These are phyloP conservation scores for Salvelinus namaycush DNA, from an alignment of 2,113 vertebrate species.

Conservation along the genomic window DNA sequence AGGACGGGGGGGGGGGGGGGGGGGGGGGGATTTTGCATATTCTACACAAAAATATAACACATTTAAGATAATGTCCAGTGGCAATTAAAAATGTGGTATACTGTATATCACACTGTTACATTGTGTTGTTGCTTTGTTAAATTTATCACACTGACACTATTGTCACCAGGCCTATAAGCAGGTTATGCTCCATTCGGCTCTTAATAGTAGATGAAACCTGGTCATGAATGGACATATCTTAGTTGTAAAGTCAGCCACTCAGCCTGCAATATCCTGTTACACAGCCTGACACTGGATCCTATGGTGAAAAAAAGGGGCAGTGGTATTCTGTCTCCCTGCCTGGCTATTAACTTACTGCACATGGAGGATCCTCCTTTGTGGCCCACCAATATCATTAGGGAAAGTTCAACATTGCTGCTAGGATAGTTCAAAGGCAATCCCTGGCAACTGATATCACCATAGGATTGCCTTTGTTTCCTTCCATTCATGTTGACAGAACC, in stretches of 20 bases:
- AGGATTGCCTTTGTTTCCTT: slow-evolving; percentile 52
- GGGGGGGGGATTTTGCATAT: not conserved
- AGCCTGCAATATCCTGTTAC: slow-evolving; percentile 7
- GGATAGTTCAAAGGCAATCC: slow-evolving; percentile 46
- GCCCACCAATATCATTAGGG: slow-evolving; percentile 10
- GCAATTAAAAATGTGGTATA: slow-evolving; percentile 13
- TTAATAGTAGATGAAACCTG: not conserved
- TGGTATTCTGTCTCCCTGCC: slow-evolving; percentile 17
- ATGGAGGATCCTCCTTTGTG: slow-evolving; percentile 17
- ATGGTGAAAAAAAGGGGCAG: not conserved
- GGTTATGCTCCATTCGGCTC: too few relatives aligned
- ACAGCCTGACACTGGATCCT: slow-evolving; percentile 11
- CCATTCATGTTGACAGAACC: slow-evolving; percentile 51
- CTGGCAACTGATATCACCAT: slow-evolving; percentile 51
- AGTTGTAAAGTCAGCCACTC: not conserved
- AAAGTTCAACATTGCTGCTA: slow-evolving; percentile 51
- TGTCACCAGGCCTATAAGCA: not conserved
- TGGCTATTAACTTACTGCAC: slow-evolving; percentile 22
- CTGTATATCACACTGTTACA: not conserved
- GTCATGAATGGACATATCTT: not conserved
- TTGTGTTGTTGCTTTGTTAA: too few relatives aligned
- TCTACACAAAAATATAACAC: too few relatives aligned
- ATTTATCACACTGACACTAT: too few relatives aligned
- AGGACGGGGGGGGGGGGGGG: not conserved
- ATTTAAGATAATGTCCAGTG: too few relatives aligned